Evolutionary conservation across 2,113 vertebrate species (phyloP), one percentile per base, ranked within the genome.

Genomic region (Oceanites oceanicus): DNA sequence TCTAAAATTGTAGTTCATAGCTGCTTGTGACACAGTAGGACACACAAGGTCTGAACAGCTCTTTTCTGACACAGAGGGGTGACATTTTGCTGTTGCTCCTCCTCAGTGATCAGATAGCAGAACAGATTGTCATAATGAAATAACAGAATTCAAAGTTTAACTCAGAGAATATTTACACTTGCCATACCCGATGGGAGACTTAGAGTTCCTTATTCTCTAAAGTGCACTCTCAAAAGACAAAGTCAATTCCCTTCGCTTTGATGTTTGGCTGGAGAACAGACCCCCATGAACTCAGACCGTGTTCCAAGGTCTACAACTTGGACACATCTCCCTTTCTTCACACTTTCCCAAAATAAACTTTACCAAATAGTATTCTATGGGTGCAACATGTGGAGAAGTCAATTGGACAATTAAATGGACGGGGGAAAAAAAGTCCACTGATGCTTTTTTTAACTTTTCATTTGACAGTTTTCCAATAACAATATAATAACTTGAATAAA

Each of bases 401-500:
- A 83, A 4, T 6, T 68, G 56, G 59, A 55, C 82, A 82, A 34
- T 85, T 63, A 88, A 76, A 66, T 52, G 17, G n/a, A 40, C 5
- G 17, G 49, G 12, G 19, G 3, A 3, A 23, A 88, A 87, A 21
- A 65, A 22, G 9, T 22, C 20, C 36, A 42, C 38, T 61, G 17
- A 23, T 82, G 34, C 7, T 47, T 47, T 81, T 82, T 78, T 40
- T 6, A 47, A 55, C 27, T 91, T 95, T 92, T 92, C 8, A 40
- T 91, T 80, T 91, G 83, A 66, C 79, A 92, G 40, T 74, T 95
- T 94, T 88, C 88, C 40, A 59, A 49, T 96, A 93, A 36, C 49
- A 88, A 20, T 80, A 70, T 90, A 83, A 96, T 80, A 32, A 79
- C 59, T 85, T 89, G 71, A 95, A 93, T 96, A 96, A 97, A 89